A percentile compares a stretch with the other conserved stretches of the same genome.
These are phyloP conservation scores for Pelagia noctiluca DNA, from an alignment of 30 jellyfish, hydroid and myxozoan genomes.

Conservation along the genomic window DNA sequence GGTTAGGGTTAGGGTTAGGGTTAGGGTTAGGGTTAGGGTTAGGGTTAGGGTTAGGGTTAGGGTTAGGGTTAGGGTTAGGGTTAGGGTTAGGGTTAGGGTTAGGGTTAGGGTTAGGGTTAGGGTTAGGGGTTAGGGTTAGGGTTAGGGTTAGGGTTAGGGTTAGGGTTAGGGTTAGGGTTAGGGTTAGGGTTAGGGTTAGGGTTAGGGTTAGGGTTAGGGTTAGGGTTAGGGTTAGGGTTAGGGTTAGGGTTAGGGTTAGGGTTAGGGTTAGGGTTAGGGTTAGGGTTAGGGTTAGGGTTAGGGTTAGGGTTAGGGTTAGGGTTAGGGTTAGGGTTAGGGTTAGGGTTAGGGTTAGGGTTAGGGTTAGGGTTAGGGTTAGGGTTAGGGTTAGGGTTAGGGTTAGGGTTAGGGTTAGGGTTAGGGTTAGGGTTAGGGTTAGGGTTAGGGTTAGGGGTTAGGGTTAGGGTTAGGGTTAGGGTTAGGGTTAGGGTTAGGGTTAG, in stretches of 20 bases:
- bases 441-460: too few species aligned
- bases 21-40: slow-evolving; percentile 21
- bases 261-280: background rate
- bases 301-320: slow-evolving; percentile 12
- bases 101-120: slow-evolving; percentile 23
- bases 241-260: slow-evolving; percentile 1
- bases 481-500: slow-evolving; percentile 27
- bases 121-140: too few species aligned
- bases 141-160: slow-evolving; percentile 15
- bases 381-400: background rate
- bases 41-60: slow-evolving; percentile 23
- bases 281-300: background rate
- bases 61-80: slow-evolving; percentile 10
- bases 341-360: background rate
- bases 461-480: slow-evolving; percentile 35
- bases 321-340: background rate
- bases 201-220: background rate
- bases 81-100: slow-evolving; percentile 17
- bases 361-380: slow-evolving; percentile 6
- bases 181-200: slow-evolving; percentile 20
- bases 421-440: slow-evolving; percentile 20
- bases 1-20: slow-evolving; percentile 24
- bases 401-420: background rate
- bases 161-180: slow-evolving; percentile 17
- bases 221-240: background rate